Percentiles rank a stretch among this genome's conserved stretches.
Conservation (phyloP, 1,140 invertebrate species). For the Polypedilum pembai region DNA sequence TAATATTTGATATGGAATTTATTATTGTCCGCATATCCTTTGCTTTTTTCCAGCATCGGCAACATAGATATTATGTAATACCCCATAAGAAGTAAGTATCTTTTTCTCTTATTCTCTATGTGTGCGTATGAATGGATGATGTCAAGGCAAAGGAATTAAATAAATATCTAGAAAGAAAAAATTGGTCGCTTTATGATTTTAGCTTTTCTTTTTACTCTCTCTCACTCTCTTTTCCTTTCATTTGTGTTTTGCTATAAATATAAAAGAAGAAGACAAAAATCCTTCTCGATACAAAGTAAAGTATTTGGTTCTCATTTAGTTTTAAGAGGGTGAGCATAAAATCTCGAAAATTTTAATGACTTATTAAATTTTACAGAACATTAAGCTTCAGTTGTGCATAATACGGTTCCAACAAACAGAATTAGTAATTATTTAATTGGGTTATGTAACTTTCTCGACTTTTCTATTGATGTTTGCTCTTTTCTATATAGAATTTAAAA, state of each 20-base stretch:
- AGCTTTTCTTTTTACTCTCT: too few species aligned
- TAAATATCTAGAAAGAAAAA: not conserved
- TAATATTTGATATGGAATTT: conserved; percentile 20
- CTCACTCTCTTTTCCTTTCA: too few species aligned
- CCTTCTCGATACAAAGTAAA: too few species aligned
- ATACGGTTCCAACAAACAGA: not conserved
- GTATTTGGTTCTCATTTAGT: too few species aligned
- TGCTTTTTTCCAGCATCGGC: not conserved
- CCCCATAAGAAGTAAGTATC: conserved; percentile 9
- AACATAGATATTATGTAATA: not conserved
- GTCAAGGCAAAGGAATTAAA: conserved; percentile 8
- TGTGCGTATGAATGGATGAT: not conserved
- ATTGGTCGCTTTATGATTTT: not conserved
- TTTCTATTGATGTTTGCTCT: not conserved
- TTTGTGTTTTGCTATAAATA: too few species aligned
- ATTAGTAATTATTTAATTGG: conserved; percentile 28
- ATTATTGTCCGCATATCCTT: conserved; percentile 7
- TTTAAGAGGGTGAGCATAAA: too few species aligned
- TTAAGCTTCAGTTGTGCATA: conserved; percentile 8
- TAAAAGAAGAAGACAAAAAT: too few species aligned
- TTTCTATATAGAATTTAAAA: too few species aligned
- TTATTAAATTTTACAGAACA: conserved; percentile 25
- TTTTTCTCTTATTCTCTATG: not conserved
- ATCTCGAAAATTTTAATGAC: not conserved
- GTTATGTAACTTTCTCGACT: not conserved